A percentile compares a stretch with the other conserved stretches of the same genome.
Conservation (phyloP, 2,113 vertebrate species). For the Notarius quadriscutis region DNA sequence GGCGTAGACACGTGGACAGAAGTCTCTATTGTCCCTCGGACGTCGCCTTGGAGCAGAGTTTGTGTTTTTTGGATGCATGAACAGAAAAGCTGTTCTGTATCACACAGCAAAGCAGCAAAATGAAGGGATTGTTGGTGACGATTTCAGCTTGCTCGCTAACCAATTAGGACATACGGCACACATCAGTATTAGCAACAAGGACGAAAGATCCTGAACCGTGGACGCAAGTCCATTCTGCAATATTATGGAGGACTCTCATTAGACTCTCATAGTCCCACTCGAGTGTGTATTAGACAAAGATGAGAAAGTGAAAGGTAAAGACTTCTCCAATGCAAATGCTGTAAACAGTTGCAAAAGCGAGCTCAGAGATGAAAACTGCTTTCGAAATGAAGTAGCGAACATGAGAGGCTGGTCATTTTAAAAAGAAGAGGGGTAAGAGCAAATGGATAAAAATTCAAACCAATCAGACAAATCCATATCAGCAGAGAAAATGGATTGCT, state of each 20-base stretch:
- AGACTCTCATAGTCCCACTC: background rate
- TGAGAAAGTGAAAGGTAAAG: background rate
- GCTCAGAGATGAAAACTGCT: background rate
- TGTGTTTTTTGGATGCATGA: slow-evolving; percentile 17
- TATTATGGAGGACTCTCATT: background rate
- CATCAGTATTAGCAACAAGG: background rate
- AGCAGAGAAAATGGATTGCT: background rate
- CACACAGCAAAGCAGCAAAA: background rate
- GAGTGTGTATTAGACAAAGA: background rate
- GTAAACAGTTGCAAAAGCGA: background rate
- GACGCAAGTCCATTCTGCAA: background rate
- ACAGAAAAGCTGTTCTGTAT: slow-evolving; percentile 34
- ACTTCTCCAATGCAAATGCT: background rate
- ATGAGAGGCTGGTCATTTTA: background rate
- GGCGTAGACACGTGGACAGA: slow-evolving; percentile 17
- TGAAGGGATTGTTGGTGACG: background rate
- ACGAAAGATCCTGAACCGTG: background rate
- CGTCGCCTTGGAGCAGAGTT: slow-evolving; percentile 4
- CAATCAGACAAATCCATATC: background rate
- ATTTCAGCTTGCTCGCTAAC: background rate
- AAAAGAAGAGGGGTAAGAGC: background rate
- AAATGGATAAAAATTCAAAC: background rate
- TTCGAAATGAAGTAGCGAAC: background rate
- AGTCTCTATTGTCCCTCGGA: slow-evolving; percentile 32
- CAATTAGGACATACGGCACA: background rate